These are phyloP conservation scores for Ahaetulla prasina DNA, from an alignment of 2,113 vertebrate genomes.

Conservation along the genomic window DNA sequence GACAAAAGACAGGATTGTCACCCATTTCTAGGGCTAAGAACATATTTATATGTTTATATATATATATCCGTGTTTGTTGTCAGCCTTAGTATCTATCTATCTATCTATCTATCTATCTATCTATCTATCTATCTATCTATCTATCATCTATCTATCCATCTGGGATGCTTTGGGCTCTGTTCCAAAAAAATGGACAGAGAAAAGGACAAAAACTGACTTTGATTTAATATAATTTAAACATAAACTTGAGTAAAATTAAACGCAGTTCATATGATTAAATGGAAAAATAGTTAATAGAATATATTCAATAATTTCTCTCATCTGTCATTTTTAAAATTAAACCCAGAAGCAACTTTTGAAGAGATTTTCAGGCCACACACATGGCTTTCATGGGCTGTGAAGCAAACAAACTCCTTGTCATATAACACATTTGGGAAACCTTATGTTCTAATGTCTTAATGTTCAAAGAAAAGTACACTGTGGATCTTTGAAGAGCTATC, in stretches of 20 bases:
- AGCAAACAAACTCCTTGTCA: not conserved
- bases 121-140: too few relatives aligned
- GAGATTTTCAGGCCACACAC: not conserved
- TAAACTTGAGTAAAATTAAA: not conserved
- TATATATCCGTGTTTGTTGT: too few relatives aligned
- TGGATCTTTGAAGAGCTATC: not conserved
- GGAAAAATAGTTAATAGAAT: not conserved
- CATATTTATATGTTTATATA: too few relatives aligned
- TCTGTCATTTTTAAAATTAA: not conserved
- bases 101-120: too few relatives aligned
- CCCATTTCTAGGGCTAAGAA: not conserved
- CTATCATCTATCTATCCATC: too few relatives aligned
- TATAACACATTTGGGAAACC: not conserved
- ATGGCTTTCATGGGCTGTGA: not conserved
- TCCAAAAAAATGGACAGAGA: not conserved
- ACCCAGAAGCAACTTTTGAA: not conserved
- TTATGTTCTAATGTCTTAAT: not conserved
- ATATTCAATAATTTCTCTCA: not conserved
- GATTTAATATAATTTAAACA: not conserved
- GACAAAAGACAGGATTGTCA: not conserved
- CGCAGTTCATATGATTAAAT: not conserved
- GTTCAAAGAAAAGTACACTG: not conserved
- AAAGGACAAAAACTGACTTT: not conserved
- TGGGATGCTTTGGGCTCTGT: not conserved
- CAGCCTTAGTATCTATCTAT: too few relatives aligned